phyloP scores from a whole-genome alignment of 1,140 invertebrate species.

The Zaprionus davidi region DNA sequence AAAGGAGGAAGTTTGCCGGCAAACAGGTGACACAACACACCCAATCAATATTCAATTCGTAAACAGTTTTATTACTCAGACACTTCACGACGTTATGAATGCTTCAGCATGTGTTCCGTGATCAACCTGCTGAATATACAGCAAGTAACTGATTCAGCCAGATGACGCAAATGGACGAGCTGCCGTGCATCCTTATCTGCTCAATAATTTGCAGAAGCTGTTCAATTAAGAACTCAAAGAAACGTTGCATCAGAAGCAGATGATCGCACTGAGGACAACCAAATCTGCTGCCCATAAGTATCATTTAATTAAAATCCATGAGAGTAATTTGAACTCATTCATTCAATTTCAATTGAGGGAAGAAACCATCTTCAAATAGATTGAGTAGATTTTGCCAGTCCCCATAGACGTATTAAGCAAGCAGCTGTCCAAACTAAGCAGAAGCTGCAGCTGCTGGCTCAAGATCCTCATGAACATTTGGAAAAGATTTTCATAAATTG shows the following conservation, averaged over 20 bases:
- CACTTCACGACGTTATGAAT: neutral
- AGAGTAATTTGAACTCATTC: constrained; percentile 95
- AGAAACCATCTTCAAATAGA: constrained; percentile 98
- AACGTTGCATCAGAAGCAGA: constrained; percentile 95
- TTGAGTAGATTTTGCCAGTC: constrained; percentile 99
- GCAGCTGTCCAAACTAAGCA: constrained; percentile 39
- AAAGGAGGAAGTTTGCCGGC: neutral
- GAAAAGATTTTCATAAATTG: no score
- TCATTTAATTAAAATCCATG: constrained; percentile 97
- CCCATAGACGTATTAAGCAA: constrained; percentile 97
- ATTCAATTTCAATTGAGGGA: constrained; percentile 97
- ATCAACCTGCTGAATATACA: constrained; percentile 34
- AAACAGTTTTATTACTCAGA: constrained; percentile 7
- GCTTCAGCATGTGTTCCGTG: constrained; percentile 40
- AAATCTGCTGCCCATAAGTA: no score
- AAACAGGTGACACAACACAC: neutral
- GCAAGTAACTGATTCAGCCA: constrained; percentile 86
- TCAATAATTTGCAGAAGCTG: constrained; percentile 98
- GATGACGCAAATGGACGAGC: constrained; percentile 96
- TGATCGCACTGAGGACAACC: constrained; percentile 98
- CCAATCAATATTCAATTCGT: constrained; percentile 44
- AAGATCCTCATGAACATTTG: no score
- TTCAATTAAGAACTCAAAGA: constrained; percentile 99
- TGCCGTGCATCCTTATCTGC: constrained; percentile 97
- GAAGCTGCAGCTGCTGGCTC: no score